A percentile compares a stretch with the other conserved stretches of the same genome.
These are phyloP conservation scores for Drosophila prosaltans DNA, from an alignment of 1,140 invertebrate species.

Conservation along the genomic window DNA sequence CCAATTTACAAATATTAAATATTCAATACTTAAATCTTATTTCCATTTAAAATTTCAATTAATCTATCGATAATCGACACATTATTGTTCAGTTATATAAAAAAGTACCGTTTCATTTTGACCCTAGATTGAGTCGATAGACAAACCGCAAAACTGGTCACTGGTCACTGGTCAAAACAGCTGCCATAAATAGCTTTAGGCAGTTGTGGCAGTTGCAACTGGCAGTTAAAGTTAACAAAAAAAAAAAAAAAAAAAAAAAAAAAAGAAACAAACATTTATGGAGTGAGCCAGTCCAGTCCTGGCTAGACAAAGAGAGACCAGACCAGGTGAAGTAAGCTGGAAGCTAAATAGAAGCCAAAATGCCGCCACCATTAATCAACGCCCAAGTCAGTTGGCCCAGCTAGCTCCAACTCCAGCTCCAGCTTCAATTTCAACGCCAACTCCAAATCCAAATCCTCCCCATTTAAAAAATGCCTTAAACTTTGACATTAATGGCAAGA, in stretches of 20 bases:
- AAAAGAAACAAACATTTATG: background rate
- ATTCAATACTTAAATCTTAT: too few relatives aligned
- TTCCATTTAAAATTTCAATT: too few relatives aligned
- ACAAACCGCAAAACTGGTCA: constrained; percentile 47
- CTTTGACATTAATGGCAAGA: constrained; percentile 61
- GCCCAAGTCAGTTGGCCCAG: background rate
- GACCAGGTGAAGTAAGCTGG: background rate
- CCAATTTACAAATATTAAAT: too few relatives aligned
- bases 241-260: background rate
- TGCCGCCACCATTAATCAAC: constrained; percentile 67
- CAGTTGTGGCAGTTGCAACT: constrained; percentile 46
- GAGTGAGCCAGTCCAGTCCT: constrained; percentile 16
- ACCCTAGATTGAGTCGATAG: background rate
- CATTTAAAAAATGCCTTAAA: constrained; percentile 50
- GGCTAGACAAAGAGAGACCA: background rate
- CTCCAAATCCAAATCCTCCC: background rate
- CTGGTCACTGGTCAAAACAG: constrained; percentile 39
- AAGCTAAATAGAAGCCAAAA: constrained; percentile 19
- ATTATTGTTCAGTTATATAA: background rate
- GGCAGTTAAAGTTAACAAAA: constrained; percentile 43
- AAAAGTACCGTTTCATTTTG: constrained; percentile 7
- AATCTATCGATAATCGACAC: too few relatives aligned
- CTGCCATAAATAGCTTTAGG: constrained; percentile 66
- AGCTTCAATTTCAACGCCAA: too few relatives aligned
- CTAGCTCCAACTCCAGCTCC: background rate